Evolutionary conservation across 2,113 vertebrate genomes (phyloP).

Genomic region (Pangasianodon gigas): DNA sequence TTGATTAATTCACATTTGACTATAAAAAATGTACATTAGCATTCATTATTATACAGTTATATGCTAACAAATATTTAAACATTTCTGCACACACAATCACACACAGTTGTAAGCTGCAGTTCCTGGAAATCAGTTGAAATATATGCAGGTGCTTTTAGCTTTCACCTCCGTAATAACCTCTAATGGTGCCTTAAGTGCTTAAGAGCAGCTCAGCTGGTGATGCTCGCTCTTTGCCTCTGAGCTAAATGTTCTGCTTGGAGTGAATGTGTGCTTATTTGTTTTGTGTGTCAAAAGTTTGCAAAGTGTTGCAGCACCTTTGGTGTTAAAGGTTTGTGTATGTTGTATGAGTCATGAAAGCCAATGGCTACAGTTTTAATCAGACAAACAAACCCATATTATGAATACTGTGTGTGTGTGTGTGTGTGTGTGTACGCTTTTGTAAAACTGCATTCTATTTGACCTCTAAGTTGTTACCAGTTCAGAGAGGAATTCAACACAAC

Average conservation of each 20-base stretch:
- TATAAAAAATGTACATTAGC: background rate
- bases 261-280: background rate
- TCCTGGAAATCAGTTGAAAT: constrained; percentile 46
- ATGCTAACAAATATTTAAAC: background rate
- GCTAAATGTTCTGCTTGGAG: background rate
- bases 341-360: constrained; percentile 21
- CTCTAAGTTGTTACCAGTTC: background rate
- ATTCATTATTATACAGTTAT: background rate
- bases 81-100: constrained; percentile 22
- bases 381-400: constrained; percentile 10
- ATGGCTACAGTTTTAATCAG: constrained; percentile 21
- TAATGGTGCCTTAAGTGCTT: constrained; percentile 41
- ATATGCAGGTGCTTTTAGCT: constrained; percentile 44
- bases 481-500: background rate
- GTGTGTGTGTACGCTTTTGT: background rate
- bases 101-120: constrained; percentile 33
- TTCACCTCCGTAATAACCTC: constrained; percentile 42
- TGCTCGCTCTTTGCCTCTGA: background rate
- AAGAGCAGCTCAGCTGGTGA: background rate
- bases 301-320: background rate
- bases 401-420: background rate
- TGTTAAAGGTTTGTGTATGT: constrained; percentile 3
- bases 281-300: background rate
- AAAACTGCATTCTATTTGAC: background rate
- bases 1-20: background rate